Evolutionary conservation across 2,113 vertebrate species (phyloP).

Genomic region (Columba janthina): DNA sequence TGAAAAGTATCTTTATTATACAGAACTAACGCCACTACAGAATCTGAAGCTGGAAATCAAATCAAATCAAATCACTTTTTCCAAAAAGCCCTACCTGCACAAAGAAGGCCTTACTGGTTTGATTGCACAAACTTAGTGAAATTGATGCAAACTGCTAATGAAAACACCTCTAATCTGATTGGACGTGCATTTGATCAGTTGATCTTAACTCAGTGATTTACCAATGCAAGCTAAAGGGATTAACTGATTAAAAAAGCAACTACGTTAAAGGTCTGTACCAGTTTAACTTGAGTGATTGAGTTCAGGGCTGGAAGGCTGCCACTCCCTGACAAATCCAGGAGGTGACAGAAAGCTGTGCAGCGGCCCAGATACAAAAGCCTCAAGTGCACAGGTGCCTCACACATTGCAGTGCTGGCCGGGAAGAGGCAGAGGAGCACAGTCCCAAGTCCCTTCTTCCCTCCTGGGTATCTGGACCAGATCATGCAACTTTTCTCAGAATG

Average conservation of each 20-base stretch:
- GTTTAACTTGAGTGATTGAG: neutral
- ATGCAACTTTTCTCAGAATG: neutral
- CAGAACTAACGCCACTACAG: neutral
- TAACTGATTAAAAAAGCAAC: slow-evolving; percentile 36
- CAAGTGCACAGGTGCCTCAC: neutral
- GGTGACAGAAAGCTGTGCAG: neutral
- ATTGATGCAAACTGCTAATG: slow-evolving; percentile 1
- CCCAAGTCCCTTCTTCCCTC: neutral
- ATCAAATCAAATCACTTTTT: neutral
- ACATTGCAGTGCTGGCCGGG: neutral
- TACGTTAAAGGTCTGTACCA: neutral
- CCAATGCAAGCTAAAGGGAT: slow-evolving; percentile 23
- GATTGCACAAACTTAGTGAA: neutral
- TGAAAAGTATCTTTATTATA: neutral
- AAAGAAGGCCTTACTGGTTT: neutral
- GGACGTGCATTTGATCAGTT: neutral
- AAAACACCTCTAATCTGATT: slow-evolving; percentile 5
- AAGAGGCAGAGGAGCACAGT: neutral
- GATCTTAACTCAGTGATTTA: slow-evolving; percentile 28
- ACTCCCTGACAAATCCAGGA: neutral
- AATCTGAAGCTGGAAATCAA: neutral
- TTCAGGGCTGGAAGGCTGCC: neutral
- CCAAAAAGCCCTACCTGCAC: neutral
- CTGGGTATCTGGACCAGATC: neutral
- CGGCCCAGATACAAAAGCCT: neutral